Base-by-base conservation (phyloP, 1,140 invertebrate species). In the Ips nitidus region DNA sequence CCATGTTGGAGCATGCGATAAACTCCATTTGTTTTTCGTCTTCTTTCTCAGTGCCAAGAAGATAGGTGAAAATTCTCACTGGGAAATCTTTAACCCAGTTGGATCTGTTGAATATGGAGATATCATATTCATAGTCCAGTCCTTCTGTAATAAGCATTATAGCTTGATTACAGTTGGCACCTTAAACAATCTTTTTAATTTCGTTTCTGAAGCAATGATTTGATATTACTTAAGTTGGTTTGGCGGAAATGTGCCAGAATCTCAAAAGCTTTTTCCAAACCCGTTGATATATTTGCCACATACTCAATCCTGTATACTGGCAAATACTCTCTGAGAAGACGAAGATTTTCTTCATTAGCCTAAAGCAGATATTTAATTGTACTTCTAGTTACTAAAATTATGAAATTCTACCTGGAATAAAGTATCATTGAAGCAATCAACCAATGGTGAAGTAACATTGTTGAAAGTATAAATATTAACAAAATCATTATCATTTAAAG, bases 121-220 rank as follows among this genome's bases (percentile, higher is more conserved):
- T 91, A 76, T 95, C 90, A 81, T 91, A 97, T 77, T 92, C 94
- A 74, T 95, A 93, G 8, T 97, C 95, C 37, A 97, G 94, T 39
- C 97, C 98, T 83, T 99, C 98, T 5, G 97, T 98, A 72, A 99
- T 91, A 56, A 99, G 81, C 97, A 99, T 99, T 75, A 99, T 99
- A 5, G 96, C 97, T 82, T 97, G 92, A 81, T 95, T 95, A 76
- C 91, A 94, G 42, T 84, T 79, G 2, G 83, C 79, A 72, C 82
- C 84, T 74, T 22, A 22, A 64, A 47, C n/a, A 47, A 47, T n/a
- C 4, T 1, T 47, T 4, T 47, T n/a, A 47, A 47, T 47, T 5
- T 22, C 22, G 0, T 0, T 39, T 38, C 38, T 58, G 6, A n/a
- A 55, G 36, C 4, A 55, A 55, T n/a, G 7, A 55, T 55, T 55